Evolutionary conservation across 2,797 vertebrate species (phyloP).

Genomic region (Pseudotriccus pelzelni): DNA sequence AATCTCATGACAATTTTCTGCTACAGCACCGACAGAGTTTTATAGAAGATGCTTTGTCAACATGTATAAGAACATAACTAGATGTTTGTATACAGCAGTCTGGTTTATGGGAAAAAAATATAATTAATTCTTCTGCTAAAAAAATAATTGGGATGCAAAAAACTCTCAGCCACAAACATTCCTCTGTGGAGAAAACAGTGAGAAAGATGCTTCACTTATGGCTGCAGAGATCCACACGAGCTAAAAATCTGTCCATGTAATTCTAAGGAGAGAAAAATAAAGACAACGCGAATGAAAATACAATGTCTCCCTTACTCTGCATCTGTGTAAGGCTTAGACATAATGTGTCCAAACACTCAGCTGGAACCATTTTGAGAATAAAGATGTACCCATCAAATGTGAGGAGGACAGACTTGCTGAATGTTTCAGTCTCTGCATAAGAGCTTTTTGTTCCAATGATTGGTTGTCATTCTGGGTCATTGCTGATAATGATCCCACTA

Average conservation of each 20-base stretch:
- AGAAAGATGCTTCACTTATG: not conserved
- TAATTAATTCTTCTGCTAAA: not conserved
- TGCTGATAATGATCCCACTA: conserved; percentile 34
- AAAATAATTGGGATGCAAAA: not conserved
- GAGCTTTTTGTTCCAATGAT: conserved; percentile 16
- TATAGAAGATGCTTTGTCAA: not conserved
- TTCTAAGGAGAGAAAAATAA: not conserved
- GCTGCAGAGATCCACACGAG: not conserved
- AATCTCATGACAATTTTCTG: not conserved
- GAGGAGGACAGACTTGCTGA: not conserved
- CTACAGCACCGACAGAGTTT: not conserved
- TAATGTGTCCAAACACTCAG: not conserved
- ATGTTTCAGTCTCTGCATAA: not conserved
- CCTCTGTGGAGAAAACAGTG: not conserved
- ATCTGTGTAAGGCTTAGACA: not conserved
- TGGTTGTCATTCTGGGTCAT: conserved; percentile 45
- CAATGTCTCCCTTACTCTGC: not conserved
- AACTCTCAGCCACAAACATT: not conserved
- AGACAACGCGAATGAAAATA: not conserved
- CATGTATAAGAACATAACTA: not conserved
- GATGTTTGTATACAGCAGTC: not conserved
- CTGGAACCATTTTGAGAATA: conserved; percentile 1
- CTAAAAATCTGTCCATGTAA: not conserved
- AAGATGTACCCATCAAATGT: not conserved
- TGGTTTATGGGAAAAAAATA: not conserved